These are phyloP conservation scores for Drosophila takahashii DNA, from an alignment of 1,140 invertebrate genomes.

Conservation along the genomic window DNA sequence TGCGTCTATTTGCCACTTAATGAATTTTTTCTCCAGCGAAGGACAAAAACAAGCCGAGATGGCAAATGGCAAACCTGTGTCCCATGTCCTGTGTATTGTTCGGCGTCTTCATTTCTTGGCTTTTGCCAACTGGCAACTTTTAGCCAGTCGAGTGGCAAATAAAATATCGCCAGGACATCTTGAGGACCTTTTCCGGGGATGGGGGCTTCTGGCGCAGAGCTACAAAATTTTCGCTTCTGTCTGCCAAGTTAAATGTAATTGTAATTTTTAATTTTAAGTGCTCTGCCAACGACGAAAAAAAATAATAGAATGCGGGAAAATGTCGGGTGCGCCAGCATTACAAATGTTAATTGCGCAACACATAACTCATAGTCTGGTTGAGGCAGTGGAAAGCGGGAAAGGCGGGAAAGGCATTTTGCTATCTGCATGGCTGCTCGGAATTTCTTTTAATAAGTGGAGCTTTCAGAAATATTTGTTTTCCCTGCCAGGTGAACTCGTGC, in stretches of 20 bases:
- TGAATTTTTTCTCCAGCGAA: slow-evolving; percentile 55
- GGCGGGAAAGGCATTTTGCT: slow-evolving; percentile 15
- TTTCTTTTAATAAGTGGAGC: slow-evolving; percentile 54
- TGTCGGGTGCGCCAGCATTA: slow-evolving; percentile 71
- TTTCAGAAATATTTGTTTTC: slow-evolving; percentile 39
- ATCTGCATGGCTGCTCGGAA: slow-evolving; percentile 20
- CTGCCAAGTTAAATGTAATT: slow-evolving; percentile 81
- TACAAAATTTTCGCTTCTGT: slow-evolving; percentile 48
- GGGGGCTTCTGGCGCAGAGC: slow-evolving; percentile 50
- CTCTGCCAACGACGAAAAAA: slow-evolving; percentile 56
- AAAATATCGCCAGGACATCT: slow-evolving; percentile 60
- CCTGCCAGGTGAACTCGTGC: slow-evolving; percentile 5
- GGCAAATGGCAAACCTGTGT: slow-evolving; percentile 78
- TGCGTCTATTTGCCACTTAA: slow-evolving; percentile 81
- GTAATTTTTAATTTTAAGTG: slow-evolving; percentile 83
- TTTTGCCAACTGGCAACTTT: slow-evolving; percentile 62
- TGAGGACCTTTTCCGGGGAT: slow-evolving; percentile 20
- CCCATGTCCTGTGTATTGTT: slow-evolving; percentile 57
- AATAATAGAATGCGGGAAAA: slow-evolving; percentile 55
- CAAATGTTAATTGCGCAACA: slow-evolving; percentile 81
- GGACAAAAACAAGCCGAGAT: slow-evolving; percentile 14
- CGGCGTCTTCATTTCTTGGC: slow-evolving; percentile 49
- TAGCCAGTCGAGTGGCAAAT: slow-evolving; percentile 64
- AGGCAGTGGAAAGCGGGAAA: slow-evolving; percentile 5
- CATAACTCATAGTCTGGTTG: slow-evolving; percentile 65